Evolutionary conservation across 2,888 invertebrate species (phyloP), one percentile per base, ranked within the genome.

Genomic region (Trichogramma dendrolimi): DNA sequence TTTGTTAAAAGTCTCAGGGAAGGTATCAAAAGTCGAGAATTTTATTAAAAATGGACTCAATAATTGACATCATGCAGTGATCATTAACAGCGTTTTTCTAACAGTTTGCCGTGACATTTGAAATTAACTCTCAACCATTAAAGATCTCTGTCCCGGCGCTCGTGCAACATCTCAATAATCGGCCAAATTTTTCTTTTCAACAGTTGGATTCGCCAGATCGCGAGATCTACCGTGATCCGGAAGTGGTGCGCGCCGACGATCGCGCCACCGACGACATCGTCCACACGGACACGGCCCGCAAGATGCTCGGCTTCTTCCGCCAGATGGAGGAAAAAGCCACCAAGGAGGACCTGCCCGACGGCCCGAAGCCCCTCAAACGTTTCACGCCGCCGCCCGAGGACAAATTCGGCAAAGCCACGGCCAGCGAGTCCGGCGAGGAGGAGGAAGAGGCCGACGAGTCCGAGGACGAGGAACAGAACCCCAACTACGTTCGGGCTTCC

Each of bases 361-460:
- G 90, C 8, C 91, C 88, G 0, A 92, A 92, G 75, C 94, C 94
- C 0, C 79, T 94, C 65, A 94, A 94, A 78, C 83, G 92, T 62
- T 94, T 94, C 80, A 94, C 94, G 0, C 94, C 94, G 2, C 94
- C 94, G 0, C 92, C 92, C 11, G 91, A 92, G 68, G 83, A 82
- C 71, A 83, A 82, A 67, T 83, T 81, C 40, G 82, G 76, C 14
- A 79, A 82, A 71, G 75, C 79, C 4, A 82, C 82, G 4, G 81
- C 80, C 14, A 79, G 75, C 1, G 80, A 80, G n/a, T 78, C 80
- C 42, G 77, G 78, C 11, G 80, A 80, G 10, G 82, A 83, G 41
- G 84, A 85, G 68, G 83, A 83, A 49, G 84, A 85, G 61, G 85
- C 84, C 6, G 83, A 83, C 53, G 81, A 82, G 6, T 80, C 83